A percentile compares a stretch with the other conserved stretches of the same genome.
phyloP scores from a whole-genome alignment of 1,140 invertebrate genomes.

The Caerostris extrusa region DNA sequence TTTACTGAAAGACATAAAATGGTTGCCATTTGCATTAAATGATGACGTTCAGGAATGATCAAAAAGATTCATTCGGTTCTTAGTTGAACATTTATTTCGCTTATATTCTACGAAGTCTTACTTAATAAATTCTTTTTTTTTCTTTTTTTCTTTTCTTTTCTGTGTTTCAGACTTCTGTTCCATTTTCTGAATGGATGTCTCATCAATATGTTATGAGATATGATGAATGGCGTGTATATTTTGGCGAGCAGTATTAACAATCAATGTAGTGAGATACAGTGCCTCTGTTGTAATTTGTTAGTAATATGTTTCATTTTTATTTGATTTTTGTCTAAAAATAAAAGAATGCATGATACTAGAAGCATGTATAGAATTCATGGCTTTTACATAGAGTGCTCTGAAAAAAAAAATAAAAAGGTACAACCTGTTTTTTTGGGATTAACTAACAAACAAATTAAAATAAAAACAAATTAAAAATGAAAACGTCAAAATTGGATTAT shows the following conservation, averaged over 20 bases:
- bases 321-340: background rate
- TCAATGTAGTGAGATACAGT: background rate
- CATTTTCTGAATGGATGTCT: slow-evolving; percentile 1
- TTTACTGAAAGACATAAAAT: background rate
- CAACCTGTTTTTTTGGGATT: too few relatives aligned
- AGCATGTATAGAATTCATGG: too few relatives aligned
- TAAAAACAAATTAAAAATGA: too few relatives aligned
- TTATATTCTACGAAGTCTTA: background rate
- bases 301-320: background rate
- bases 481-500: too few relatives aligned
- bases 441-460: too few relatives aligned
- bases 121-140: background rate
- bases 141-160: background rate
- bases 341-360: too few relatives aligned
- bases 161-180: background rate
- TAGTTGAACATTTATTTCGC: too few relatives aligned
- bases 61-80: too few relatives aligned
- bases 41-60: background rate
- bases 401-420: too few relatives aligned
- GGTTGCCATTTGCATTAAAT: slow-evolving; percentile 28
- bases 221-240: background rate
- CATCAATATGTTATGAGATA: background rate
- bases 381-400: too few relatives aligned
- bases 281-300: background rate
- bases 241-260: background rate